Conservation (phyloP, 92 coral and sea anemone species). For the Meandrina meandrites region DNA sequence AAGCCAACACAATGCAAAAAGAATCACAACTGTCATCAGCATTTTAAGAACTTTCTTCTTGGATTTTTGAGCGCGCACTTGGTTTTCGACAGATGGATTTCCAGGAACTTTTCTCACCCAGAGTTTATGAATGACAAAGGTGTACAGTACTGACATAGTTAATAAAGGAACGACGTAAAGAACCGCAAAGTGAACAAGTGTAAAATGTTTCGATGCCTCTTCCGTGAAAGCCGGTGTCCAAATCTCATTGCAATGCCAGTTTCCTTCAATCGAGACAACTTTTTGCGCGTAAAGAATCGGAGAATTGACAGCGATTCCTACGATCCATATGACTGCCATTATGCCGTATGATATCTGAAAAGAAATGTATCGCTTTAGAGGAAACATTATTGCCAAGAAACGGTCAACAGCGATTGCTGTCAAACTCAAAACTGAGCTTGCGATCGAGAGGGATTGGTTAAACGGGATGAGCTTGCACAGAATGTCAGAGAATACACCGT, state of each 20-base stretch:
- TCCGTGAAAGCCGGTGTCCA: conserved; percentile 54
- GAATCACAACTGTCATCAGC: conserved; percentile 72
- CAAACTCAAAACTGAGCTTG: conserved; percentile 79
- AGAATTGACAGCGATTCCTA: conserved; percentile 62
- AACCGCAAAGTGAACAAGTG: conserved; percentile 58
- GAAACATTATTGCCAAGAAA: conserved; percentile 72
- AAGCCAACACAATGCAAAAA: conserved; percentile 85
- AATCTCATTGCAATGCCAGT: conserved; percentile 53
- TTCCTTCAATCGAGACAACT: neutral
- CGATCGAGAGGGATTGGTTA: conserved; percentile 67
- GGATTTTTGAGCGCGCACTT: conserved; percentile 67
- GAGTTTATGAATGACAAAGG: conserved; percentile 66
- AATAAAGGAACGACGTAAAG: conserved; percentile 70
- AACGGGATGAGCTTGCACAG: conserved; percentile 73
- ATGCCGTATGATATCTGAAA: conserved; percentile 58
- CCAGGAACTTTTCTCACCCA: conserved; percentile 92
- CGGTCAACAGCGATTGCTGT: conserved; percentile 83
- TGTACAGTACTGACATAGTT: conserved; percentile 61
- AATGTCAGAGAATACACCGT: conserved; percentile 46
- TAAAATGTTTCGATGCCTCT: conserved; percentile 55
- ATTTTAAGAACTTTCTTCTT: conserved; percentile 81
- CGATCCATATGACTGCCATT: conserved; percentile 68
- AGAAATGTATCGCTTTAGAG: conserved; percentile 72
- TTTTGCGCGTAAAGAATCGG: conserved; percentile 67
- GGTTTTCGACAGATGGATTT: conserved; percentile 65